Conservation (phyloP, 2,113 vertebrate species). For the Deroptyus accipitrinus region DNA sequence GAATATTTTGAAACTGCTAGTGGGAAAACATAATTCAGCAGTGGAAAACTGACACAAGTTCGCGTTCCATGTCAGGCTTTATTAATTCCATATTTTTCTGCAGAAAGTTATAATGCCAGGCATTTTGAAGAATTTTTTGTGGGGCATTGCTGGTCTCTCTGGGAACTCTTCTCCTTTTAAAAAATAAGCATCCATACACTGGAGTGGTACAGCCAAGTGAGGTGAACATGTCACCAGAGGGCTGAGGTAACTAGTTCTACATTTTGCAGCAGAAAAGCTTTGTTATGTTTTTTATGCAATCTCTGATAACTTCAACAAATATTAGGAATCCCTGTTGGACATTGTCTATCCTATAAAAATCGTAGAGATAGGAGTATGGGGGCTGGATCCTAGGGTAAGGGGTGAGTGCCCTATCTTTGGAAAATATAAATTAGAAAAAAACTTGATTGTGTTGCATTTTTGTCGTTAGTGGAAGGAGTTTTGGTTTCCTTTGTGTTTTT, state of each 20-base stretch:
- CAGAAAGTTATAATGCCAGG: neutral
- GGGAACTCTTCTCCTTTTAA: neutral
- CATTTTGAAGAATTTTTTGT: neutral
- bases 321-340: neutral
- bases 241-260: neutral
- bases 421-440: neutral
- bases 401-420: neutral
- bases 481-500: neutral
- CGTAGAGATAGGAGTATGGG: neutral
- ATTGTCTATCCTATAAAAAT: neutral
- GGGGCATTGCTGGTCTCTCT: neutral
- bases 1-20: neutral
- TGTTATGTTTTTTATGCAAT: neutral
- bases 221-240: neutral
- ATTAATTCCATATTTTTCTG: neutral
- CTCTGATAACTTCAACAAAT: neutral
- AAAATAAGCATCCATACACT: neutral
- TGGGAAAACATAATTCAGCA: neutral
- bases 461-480: neutral
- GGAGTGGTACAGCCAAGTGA: neutral
- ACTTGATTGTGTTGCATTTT: neutral
- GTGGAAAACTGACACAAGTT: neutral
- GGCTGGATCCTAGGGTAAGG: neutral
- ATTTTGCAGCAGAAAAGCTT: neutral
- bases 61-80: neutral